Percentiles rank a stretch among this genome's conserved stretches.
These are phyloP conservation scores for Selenia dentaria DNA, from an alignment of 2,888 invertebrate species.

Conservation along the genomic window DNA sequence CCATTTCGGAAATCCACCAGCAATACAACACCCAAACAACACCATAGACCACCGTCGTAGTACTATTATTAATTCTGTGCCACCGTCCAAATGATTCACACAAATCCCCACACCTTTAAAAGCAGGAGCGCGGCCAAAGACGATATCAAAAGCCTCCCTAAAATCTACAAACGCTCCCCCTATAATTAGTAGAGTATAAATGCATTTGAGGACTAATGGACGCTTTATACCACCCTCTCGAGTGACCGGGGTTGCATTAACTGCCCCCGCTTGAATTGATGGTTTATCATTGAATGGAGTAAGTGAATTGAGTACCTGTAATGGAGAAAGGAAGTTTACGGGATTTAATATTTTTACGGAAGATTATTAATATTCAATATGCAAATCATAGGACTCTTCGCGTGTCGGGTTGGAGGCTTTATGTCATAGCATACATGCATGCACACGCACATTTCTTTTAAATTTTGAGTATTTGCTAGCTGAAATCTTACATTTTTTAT, in stretches of 20 bases:
- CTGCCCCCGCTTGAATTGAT: constrained; percentile 28
- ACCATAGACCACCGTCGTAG: constrained; percentile 17
- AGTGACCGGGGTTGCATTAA: constrained; percentile 35
- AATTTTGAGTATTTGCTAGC: no score
- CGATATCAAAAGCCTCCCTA: constrained; percentile 32
- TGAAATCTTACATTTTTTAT: no score
- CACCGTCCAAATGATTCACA: constrained; percentile 28
- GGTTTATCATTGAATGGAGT: constrained; percentile 30
- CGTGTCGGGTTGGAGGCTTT: no score
- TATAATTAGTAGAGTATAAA: constrained; percentile 66
- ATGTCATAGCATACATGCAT: no score
- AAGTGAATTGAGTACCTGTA: constrained; percentile 24
- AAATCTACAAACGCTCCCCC: constrained; percentile 36
- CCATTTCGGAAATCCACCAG: neutral
- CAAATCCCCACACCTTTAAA: constrained; percentile 19
- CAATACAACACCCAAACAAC: neutral
- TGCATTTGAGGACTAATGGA: constrained; percentile 66
- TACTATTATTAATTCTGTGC: no score
- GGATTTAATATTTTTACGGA: constrained; percentile 12
- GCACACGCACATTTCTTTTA: no score
- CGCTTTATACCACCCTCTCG: constrained; percentile 46
- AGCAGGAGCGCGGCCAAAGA: constrained; percentile 12
- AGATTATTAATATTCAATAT: no score
- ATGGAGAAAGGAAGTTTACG: constrained; percentile 11
- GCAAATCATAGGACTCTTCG: no score